Evolutionary conservation across 2,888 invertebrate genomes (phyloP).

Genomic region (Drosophila pseudotalamancana): DNA sequence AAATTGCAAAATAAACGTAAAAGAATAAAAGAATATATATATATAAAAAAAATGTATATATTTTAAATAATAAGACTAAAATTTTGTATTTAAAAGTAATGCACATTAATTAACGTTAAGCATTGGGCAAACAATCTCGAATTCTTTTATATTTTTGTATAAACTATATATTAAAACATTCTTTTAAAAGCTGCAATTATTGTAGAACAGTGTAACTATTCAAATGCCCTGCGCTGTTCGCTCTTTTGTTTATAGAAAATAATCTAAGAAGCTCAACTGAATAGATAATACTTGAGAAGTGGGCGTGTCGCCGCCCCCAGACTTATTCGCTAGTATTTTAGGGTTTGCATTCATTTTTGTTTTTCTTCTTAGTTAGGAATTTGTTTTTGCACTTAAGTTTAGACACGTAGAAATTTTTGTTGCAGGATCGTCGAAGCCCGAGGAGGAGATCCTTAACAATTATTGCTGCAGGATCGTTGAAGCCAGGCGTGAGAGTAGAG

Average conservation of each 20-base stretch:
- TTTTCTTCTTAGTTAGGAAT: slow-evolving; percentile 68
- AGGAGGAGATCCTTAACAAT: slow-evolving; percentile 12
- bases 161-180: too few relatives aligned
- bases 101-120: slow-evolving; percentile 3
- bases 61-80: neutral
- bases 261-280: slow-evolving; percentile 34
- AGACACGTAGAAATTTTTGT: slow-evolving; percentile 29
- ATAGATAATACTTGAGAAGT: slow-evolving; percentile 71
- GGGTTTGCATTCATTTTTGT: slow-evolving; percentile 16
- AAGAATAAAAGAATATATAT: neutral
- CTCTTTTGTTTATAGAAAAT: neutral
- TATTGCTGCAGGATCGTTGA: too few relatives aligned
- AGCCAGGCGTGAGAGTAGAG: neutral
- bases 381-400: slow-evolving; percentile 52
- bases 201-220: neutral
- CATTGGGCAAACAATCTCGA: neutral
- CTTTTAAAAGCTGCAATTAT: too few relatives aligned
- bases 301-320: slow-evolving; percentile 48
- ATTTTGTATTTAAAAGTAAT: neutral
- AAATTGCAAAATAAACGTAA: neutral
- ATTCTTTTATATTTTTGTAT: too few relatives aligned
- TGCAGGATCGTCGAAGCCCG: slow-evolving; percentile 10
- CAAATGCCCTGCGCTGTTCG: slow-evolving; percentile 30
- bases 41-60: neutral
- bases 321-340: slow-evolving; percentile 38